phyloP scores from a whole-genome alignment of 2,797 vertebrate genomes.

The Ambastaia sidthimunki region DNA sequence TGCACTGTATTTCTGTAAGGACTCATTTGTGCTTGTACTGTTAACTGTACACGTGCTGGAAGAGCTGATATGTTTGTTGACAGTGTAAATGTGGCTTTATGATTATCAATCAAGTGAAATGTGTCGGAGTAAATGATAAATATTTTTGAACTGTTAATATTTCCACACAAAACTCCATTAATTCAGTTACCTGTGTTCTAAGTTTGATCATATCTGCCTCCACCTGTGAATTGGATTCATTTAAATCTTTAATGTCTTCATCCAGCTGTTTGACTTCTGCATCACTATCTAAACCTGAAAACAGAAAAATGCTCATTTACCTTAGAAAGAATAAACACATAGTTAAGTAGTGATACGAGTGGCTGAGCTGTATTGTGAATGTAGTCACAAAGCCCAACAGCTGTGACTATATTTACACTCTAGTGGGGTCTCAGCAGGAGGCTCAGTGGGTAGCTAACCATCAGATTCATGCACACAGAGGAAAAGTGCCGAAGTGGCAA shows the following conservation, averaged over 20 bases:
- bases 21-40: too few relatives aligned
- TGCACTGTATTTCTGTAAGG: too few relatives aligned
- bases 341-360: not conserved
- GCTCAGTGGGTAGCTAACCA: too few relatives aligned
- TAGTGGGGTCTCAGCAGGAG: too few relatives aligned
- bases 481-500: too few relatives aligned
- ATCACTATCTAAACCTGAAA: conserved; percentile 92
- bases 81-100: not conserved
- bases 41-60: too few relatives aligned
- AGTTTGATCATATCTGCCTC: conserved; percentile 99
- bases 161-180: not conserved
- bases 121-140: not conserved
- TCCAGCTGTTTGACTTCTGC: conserved; percentile 98
- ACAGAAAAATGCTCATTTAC: conserved; percentile 29
- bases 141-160: not conserved
- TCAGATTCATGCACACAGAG: too few relatives aligned
- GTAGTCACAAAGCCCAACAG: too few relatives aligned
- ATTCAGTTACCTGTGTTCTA: conserved; percentile 88
- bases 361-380: not conserved
- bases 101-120: not conserved
- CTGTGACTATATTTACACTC: too few relatives aligned
- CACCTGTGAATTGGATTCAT: conserved; percentile 97
- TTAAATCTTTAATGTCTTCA: conserved; percentile 98
- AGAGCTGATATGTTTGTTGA: too few relatives aligned
- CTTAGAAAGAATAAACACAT: not conserved